These are phyloP conservation scores for Crotalus tigris DNA, from an alignment of 2,113 vertebrate genomes.

Conservation along the genomic window DNA sequence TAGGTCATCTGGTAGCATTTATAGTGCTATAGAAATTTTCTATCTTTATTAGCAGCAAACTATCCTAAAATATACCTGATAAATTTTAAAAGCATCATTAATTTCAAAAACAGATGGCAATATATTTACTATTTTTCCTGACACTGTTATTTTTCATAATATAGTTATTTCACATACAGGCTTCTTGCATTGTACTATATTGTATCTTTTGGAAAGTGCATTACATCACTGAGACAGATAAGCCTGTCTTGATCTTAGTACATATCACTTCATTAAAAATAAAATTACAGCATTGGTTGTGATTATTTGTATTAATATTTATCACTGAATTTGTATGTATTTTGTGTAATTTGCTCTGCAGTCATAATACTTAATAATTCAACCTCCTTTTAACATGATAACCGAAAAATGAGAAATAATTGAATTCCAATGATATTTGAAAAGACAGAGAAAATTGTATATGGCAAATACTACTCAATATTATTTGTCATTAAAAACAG, in stretches of 20 bases:
- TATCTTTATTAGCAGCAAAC: neutral
- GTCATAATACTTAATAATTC: neutral
- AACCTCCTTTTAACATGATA: neutral
- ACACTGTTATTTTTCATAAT: neutral
- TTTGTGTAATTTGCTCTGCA: neutral
- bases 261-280: neutral
- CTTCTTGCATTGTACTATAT: neutral
- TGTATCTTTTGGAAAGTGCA: neutral
- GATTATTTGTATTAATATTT: constrained; percentile 18
- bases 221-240: neutral
- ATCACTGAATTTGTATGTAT: neutral
- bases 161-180: neutral
- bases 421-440: neutral
- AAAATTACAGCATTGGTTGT: neutral
- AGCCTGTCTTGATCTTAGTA: neutral
- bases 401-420: neutral
- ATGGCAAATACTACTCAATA: neutral
- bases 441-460: neutral
- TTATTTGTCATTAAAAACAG: neutral
- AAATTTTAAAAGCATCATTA: neutral
- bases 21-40: neutral
- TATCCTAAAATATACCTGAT: neutral
- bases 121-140: neutral
- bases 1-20: neutral
- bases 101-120: neutral